Percentiles rank a stretch among this genome's conserved stretches.
phyloP scores from a whole-genome alignment of 64 coral and sea anemone genomes.

The Trachythela sp. region DNA sequence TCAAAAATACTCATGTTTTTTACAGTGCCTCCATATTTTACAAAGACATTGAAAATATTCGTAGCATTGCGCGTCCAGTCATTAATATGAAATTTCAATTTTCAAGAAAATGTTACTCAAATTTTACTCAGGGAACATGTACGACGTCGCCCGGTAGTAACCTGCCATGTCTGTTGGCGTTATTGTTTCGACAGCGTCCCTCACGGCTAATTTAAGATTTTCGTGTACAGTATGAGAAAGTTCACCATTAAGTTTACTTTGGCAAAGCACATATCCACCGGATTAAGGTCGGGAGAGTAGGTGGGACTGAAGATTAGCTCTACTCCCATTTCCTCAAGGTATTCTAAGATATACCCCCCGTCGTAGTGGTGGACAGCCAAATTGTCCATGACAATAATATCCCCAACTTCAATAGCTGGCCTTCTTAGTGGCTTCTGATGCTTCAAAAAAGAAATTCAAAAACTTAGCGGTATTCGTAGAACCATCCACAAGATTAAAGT shows the following conservation, averaged over 20 bases:
- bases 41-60: too few relatives aligned
- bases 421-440: not conserved
- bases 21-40: too few relatives aligned
- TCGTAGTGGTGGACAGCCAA: not conserved
- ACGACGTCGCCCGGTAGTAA: constrained; percentile 13
- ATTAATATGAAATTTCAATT: not conserved
- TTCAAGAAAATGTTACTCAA: not conserved
- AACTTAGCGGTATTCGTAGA: not conserved
- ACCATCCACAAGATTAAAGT: not conserved
- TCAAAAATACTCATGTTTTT: too few relatives aligned
- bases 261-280: not conserved
- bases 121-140: not conserved
- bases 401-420: not conserved
- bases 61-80: too few relatives aligned
- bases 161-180: not conserved
- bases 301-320: not conserved
- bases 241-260: constrained; percentile 13
- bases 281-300: not conserved
- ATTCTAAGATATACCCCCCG: not conserved
- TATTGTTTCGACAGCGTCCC: constrained; percentile 21
- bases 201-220: not conserved
- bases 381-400: not conserved
- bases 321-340: constrained; percentile 12
- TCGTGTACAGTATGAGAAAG: not conserved
- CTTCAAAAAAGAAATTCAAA: not conserved